Percentiles rank a stretch among this genome's conserved stretches.
Conservation (phyloP, 2,888 invertebrate genomes). For the Drosophila paracracens region DNA sequence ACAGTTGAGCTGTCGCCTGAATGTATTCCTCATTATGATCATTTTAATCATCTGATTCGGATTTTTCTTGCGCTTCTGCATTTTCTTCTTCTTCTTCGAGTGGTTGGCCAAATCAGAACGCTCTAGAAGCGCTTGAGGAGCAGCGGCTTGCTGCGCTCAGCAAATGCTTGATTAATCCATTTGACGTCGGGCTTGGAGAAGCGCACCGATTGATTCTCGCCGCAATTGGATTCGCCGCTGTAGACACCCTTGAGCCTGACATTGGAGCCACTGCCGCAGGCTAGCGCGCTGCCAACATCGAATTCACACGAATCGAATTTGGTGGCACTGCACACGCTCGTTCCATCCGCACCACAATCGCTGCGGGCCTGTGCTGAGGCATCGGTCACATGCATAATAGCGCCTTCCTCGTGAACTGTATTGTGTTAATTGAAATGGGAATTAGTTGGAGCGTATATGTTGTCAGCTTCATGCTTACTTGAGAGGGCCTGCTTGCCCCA, state of each 20-base stretch:
- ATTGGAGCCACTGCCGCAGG: slow-evolving; percentile 90
- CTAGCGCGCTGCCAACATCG: slow-evolving; percentile 92
- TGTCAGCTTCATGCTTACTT: slow-evolving; percentile 86
- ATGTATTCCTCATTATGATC: slow-evolving; percentile 28
- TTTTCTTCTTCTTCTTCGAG: neutral
- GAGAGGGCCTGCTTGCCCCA: slow-evolving; percentile 93
- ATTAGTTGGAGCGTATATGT: neutral
- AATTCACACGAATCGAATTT: slow-evolving; percentile 91
- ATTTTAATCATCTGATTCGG: slow-evolving; percentile 22
- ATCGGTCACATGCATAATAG: slow-evolving; percentile 90
- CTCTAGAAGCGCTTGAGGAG: slow-evolving; percentile 72
- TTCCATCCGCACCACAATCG: slow-evolving; percentile 79
- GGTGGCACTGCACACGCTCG: slow-evolving; percentile 88
- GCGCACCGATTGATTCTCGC: slow-evolving; percentile 86
- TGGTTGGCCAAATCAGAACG: slow-evolving; percentile 1
- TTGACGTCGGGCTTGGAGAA: slow-evolving; percentile 88
- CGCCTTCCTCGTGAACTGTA: slow-evolving; percentile 90
- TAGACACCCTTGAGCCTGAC: slow-evolving; percentile 90
- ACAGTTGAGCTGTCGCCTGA: slow-evolving; percentile 39
- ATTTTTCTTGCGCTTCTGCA: slow-evolving; percentile 10
- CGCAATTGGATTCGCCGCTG: slow-evolving; percentile 90
- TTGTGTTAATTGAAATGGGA: slow-evolving; percentile 33
- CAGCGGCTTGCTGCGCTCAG: slow-evolving; percentile 78
- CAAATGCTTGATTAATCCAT: slow-evolving; percentile 85
- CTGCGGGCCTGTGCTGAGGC: slow-evolving; percentile 88